Conservation (phyloP, 2,797 vertebrate species). For the Clarias platycephalus region DNA sequence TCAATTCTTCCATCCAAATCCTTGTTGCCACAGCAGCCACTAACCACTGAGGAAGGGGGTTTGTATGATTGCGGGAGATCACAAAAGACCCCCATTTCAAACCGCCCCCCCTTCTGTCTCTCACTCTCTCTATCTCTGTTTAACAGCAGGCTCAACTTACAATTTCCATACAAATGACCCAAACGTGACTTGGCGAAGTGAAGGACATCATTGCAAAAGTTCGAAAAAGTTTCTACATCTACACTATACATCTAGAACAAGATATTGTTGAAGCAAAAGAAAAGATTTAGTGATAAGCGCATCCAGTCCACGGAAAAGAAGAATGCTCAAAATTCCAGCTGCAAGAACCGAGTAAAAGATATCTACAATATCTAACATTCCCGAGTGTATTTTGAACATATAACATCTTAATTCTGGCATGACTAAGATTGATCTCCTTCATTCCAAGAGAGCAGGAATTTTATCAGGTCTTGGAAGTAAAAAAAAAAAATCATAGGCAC, state of each 20-base stretch:
- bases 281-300: not conserved
- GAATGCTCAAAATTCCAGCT: not conserved
- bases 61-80: conserved; percentile 23
- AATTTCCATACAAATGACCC: conserved; percentile 46
- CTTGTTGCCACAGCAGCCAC: conserved; percentile 52
- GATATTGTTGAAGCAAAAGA: not conserved
- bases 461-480: not conserved
- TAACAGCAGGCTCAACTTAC: conserved; percentile 2
- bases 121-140: not conserved
- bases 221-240: not conserved
- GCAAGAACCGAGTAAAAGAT: not conserved
- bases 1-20: conserved; percentile 42
- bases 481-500: not conserved
- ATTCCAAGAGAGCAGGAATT: not conserved
- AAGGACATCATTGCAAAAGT: not conserved
- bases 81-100: conserved; percentile 35
- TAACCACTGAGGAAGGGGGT: conserved; percentile 31
- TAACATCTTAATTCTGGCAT: not conserved
- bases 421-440: not conserved
- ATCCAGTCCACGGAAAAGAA: not conserved
- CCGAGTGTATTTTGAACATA: not conserved
- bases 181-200: not conserved
- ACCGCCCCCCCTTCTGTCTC: not conserved
- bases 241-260: not conserved
- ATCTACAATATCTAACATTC: conserved; percentile 26